Conservation (phyloP, 2,797 vertebrate genomes). For the Melanotaenia boesemani region DNA sequence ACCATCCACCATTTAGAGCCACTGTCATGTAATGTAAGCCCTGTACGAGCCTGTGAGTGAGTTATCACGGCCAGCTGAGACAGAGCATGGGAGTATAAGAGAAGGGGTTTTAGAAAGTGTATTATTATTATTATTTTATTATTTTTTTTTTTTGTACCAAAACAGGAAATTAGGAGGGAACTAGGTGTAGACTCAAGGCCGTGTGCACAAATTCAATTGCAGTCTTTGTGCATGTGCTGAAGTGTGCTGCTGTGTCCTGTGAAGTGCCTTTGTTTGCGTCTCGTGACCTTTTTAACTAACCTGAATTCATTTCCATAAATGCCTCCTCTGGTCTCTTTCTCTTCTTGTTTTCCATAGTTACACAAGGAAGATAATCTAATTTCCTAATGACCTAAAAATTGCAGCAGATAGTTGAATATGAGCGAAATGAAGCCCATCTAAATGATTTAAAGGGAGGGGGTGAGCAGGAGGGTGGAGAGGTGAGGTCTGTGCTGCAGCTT, state of each 20-base stretch:
- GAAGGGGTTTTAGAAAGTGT: conserved; percentile 30
- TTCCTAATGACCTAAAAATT: neutral
- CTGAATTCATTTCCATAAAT: conserved; percentile 22
- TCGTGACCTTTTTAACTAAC: conserved; percentile 53
- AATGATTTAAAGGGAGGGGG: conserved; percentile 44
- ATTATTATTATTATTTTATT: conserved; percentile 18
- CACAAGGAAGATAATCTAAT: neutral
- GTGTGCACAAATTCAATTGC: conserved; percentile 52
- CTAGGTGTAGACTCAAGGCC: conserved; percentile 46
- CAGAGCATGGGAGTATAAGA: conserved; percentile 20
- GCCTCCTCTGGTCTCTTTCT: neutral
- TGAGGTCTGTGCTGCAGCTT: conserved; percentile 23
- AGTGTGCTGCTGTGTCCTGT: conserved; percentile 38
- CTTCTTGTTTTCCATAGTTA: neutral
- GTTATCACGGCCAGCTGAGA: conserved; percentile 21
- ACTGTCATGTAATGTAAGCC: neutral
- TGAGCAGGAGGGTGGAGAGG: conserved; percentile 33
- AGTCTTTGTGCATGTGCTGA: conserved; percentile 45
- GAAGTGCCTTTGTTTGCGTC: conserved; percentile 52
- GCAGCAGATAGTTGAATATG: neutral
- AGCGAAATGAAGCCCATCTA: conserved; percentile 18
- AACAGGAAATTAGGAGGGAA: conserved; percentile 67
- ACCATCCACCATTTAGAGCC: neutral
- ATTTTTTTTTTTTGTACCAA: conserved; percentile 25
- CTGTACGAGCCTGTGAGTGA: conserved; percentile 8